Conservation (phyloP, 2,113 vertebrate species). For the Trematocara marginatum region DNA sequence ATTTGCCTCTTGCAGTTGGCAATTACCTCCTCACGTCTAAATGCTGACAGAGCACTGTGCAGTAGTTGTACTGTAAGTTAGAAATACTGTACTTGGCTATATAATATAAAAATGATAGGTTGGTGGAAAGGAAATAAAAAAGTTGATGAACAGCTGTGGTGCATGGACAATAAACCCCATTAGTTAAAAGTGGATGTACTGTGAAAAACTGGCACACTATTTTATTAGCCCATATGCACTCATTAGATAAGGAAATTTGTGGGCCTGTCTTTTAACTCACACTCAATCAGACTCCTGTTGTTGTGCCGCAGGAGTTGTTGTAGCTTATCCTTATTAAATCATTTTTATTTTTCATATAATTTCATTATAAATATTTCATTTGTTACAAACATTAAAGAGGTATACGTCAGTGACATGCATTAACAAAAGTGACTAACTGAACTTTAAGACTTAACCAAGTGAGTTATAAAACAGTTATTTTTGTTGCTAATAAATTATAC, state of each 20-base stretch:
- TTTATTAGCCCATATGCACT: conserved; percentile 10
- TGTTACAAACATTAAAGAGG: background rate
- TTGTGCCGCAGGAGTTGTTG: background rate
- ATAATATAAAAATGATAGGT: conserved; percentile 4
- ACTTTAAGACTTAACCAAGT: background rate
- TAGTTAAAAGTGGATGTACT: background rate
- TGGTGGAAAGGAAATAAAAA: background rate
- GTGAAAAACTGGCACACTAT: background rate
- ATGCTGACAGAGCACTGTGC: conserved; percentile 34
- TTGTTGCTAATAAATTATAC: background rate
- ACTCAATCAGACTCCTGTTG: background rate
- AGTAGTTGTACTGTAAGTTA: background rate
- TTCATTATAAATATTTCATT: background rate
- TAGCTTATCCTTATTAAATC: background rate
- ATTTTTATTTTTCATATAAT: background rate
- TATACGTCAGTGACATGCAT: background rate
- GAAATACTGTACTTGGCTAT: background rate
- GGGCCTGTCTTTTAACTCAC: background rate
- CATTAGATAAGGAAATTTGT: conserved; percentile 10
- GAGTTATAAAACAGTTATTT: background rate
- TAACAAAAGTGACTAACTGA: background rate
- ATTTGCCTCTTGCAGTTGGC: background rate
- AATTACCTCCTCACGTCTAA: conserved; percentile 29
- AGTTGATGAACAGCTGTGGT: background rate
- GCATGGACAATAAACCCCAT: background rate